phyloP scores from a whole-genome alignment of 2,888 invertebrate genomes.

The Euzetes globulus region DNA sequence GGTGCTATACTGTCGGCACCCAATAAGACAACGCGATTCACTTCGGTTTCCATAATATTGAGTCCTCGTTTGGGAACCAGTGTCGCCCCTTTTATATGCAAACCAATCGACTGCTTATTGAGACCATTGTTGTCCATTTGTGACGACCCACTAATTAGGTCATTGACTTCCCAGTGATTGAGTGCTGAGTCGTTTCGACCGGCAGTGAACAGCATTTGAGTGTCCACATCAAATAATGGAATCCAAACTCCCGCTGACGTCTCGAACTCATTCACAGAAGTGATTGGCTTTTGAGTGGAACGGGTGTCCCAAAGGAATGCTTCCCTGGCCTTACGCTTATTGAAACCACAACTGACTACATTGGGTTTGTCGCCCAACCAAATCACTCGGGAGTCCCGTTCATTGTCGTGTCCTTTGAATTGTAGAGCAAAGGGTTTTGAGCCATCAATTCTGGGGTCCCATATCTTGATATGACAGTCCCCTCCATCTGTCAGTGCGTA shows the following conservation, averaged over 20 bases:
- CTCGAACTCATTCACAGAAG: slow-evolving; percentile 14
- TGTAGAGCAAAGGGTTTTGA: neutral
- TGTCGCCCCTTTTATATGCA: slow-evolving; percentile 86
- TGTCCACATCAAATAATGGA: slow-evolving; percentile 86
- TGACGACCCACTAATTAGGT: neutral
- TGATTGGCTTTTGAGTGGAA: slow-evolving; percentile 64
- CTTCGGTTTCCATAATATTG: slow-evolving; percentile 94
- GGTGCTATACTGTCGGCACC: slow-evolving; percentile 79
- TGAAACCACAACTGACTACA: slow-evolving; percentile 81
- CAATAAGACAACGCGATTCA: slow-evolving; percentile 78
- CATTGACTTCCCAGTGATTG: slow-evolving; percentile 66
- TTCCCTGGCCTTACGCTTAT: slow-evolving; percentile 74
- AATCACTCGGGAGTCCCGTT: slow-evolving; percentile 80
- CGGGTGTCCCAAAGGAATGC: slow-evolving; percentile 79
- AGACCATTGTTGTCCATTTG: slow-evolving; percentile 13
- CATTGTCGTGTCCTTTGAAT: slow-evolving; percentile 67
- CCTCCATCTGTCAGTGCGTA: slow-evolving; percentile 60
- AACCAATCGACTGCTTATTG: slow-evolving; percentile 50
- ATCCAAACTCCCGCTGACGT: slow-evolving; percentile 61
- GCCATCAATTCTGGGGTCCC: slow-evolving; percentile 47
- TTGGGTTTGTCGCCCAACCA: slow-evolving; percentile 74
- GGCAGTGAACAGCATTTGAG: slow-evolving; percentile 87
- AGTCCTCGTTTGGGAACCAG: slow-evolving; percentile 83
- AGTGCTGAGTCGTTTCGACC: slow-evolving; percentile 73
- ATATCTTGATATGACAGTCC: slow-evolving; percentile 44